Base-by-base conservation (phyloP, 2,888 invertebrate species). In the Cephus pygmeus region DNA sequence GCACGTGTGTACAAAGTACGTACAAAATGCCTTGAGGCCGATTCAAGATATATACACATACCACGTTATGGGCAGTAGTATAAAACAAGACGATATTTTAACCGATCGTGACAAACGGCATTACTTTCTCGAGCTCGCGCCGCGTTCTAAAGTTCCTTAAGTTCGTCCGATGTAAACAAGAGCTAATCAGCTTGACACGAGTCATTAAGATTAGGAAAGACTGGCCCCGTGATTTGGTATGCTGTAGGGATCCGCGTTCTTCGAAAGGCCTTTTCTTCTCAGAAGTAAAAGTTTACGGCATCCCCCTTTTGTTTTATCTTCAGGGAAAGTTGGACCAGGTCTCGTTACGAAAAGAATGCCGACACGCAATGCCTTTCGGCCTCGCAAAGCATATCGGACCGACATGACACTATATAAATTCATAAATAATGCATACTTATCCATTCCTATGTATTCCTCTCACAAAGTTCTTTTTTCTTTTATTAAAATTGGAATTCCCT, bases 111-210 rank as follows among this genome's bases (percentile, higher is more conserved):
- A 35, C 36, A 35, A 33, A 74, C 74, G 74, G 36, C 74, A 74
- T 35, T 74, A 35, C 74, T 74, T 74, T 30, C 35, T n/a, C 36
- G 30, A n/a, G 31, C 36, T 30, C 30, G 74, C 33, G 35, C 15
- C 74, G 23, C 74, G 23, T 35, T 74, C 56, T 74, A 35, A 34
- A 35, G 78, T 77, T 77, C 78, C 76, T 71, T 76, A 69, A 79
- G 80, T 80, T 79, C 79, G 78, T 79, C 81, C 83, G 85, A 86
- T 88, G 87, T 88, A 87, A 88, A 89, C 88, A 88, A 87, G 88
- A 77, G 83, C 84, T 87, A 88, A 88, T 88, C 88, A 86, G 87
- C 85, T 81, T 80, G 87, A 89, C 88, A 88, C 86, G 86, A 85
- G 85, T 85, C 87, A 86, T 88, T 89, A 88, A 88, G 88, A 88